These are phyloP conservation scores for Syngnathus rostellatus DNA, from an alignment of 2,797 vertebrate genomes.

Conservation along the genomic window DNA sequence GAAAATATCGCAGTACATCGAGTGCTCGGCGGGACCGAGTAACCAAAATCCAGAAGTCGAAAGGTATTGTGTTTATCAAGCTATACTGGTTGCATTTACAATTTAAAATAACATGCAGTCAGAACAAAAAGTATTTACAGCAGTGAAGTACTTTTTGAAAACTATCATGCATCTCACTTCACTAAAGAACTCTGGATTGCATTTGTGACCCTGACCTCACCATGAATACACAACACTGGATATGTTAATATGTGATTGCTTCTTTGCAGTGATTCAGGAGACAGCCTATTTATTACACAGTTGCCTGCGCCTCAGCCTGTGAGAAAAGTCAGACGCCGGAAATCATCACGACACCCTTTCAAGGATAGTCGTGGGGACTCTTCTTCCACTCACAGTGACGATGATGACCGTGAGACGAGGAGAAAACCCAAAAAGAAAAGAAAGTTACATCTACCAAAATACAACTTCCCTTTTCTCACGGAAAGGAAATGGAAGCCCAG, in stretches of 20 bases:
- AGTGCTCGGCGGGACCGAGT: background rate
- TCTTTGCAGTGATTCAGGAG: slow-evolving; percentile 59
- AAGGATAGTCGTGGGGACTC: slow-evolving; percentile 7
- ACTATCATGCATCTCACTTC: too few relatives aligned
- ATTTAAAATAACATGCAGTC: background rate
- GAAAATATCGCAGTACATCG: slow-evolving; percentile 17
- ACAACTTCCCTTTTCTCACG: slow-evolving; percentile 66
- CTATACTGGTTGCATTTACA: background rate
- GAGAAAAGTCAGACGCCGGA: slow-evolving; percentile 9
- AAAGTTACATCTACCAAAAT: slow-evolving; percentile 29
- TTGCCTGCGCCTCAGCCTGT: slow-evolving; percentile 14
- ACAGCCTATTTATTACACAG: slow-evolving; percentile 66
- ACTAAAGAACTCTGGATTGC: background rate
- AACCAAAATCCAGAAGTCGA: background rate
- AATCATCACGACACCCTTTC: background rate
- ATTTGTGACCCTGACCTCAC: background rate
- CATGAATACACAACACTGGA: too few relatives aligned
- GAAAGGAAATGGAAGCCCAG: slow-evolving; percentile 9
- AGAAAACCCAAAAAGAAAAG: slow-evolving; percentile 8
- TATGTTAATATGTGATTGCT: background rate
- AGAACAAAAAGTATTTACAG: background rate
- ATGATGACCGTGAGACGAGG: background rate
- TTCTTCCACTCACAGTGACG: background rate
- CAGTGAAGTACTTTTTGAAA: too few relatives aligned
- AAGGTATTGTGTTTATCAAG: background rate